Conservation (phyloP, 2,797 vertebrate species). For the Salmo trutta region DNA sequence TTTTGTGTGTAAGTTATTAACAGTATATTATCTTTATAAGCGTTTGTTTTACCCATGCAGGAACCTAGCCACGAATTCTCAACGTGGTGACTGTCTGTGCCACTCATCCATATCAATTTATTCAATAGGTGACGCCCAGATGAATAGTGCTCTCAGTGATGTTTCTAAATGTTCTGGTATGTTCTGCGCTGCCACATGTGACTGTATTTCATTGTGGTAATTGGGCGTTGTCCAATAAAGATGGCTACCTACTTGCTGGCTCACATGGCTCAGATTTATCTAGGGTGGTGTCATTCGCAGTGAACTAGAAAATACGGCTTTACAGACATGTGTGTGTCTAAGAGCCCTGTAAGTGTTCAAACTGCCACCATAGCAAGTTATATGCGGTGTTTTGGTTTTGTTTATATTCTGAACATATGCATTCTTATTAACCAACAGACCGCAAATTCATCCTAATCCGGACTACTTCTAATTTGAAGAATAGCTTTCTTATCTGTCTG, state of each 20-base stretch:
- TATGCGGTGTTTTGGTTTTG: neutral
- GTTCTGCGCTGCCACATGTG: slow-evolving; percentile 56
- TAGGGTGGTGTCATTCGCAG: slow-evolving; percentile 10
- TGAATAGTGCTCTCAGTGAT: neutral
- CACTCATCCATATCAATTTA: neutral
- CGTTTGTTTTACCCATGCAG: neutral
- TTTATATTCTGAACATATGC: no score
- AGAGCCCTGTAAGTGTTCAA: neutral
- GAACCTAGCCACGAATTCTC: neutral
- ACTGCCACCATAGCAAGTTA: neutral
- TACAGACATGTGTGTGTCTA: neutral
- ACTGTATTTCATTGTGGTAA: slow-evolving; percentile 72
- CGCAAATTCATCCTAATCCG: no score
- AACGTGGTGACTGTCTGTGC: neutral
- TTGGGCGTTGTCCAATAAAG: slow-evolving; percentile 78
- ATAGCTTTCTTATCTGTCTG: no score
- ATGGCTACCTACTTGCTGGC: slow-evolving; percentile 66
- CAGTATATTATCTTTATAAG: neutral
- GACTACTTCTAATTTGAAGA: no score
- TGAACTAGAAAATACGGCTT: slow-evolving; percentile 29
- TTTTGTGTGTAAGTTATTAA: neutral
- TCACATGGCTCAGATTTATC: slow-evolving; percentile 50
- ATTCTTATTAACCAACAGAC: no score
- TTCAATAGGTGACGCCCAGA: slow-evolving; percentile 2
- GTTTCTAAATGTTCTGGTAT: slow-evolving; percentile 19